Conservation (phyloP, 2,113 vertebrate genomes). For the Chelonoidis abingdonii region DNA sequence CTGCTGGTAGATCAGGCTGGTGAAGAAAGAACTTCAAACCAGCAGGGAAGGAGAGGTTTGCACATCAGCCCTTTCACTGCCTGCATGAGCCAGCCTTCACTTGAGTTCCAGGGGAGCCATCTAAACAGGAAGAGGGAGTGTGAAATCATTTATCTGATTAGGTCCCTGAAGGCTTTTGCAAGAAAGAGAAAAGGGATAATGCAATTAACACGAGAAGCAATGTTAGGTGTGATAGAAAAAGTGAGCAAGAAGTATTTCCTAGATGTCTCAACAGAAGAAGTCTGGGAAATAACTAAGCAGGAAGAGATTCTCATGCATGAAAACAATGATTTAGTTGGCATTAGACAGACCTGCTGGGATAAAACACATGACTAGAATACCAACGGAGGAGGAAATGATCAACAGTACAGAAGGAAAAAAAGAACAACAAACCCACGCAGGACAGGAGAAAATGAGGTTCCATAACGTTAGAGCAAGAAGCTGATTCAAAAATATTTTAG, state of each 20-base stretch:
- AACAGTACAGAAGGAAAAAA: background rate
- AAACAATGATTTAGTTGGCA: constrained; percentile 56
- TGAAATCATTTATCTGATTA: background rate
- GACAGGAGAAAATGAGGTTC: constrained; percentile 41
- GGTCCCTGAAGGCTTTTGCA: background rate
- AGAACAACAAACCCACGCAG: background rate
- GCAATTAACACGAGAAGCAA: background rate
- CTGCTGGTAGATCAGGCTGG: background rate
- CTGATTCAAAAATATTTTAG: constrained; percentile 9
- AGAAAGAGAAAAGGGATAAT: background rate
- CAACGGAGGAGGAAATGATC: constrained; percentile 44
- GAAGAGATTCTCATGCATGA: constrained; percentile 57
- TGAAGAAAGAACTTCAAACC: fast-evolving
- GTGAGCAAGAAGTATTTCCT: constrained; percentile 20
- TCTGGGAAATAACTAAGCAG: constrained; percentile 38
- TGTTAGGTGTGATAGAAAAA: background rate
- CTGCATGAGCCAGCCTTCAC: background rate
- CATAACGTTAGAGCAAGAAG: constrained; percentile 51
- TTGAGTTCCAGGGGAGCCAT: background rate
- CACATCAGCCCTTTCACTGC: background rate
- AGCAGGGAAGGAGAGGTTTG: background rate
- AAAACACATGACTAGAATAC: constrained; percentile 55
- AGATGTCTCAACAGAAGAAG: constrained; percentile 3
- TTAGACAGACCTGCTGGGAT: constrained; percentile 41
- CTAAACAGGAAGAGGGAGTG: background rate